Conservation (phyloP, 2,113 vertebrate species). For the Ornithorhynchus anatinus region DNA sequence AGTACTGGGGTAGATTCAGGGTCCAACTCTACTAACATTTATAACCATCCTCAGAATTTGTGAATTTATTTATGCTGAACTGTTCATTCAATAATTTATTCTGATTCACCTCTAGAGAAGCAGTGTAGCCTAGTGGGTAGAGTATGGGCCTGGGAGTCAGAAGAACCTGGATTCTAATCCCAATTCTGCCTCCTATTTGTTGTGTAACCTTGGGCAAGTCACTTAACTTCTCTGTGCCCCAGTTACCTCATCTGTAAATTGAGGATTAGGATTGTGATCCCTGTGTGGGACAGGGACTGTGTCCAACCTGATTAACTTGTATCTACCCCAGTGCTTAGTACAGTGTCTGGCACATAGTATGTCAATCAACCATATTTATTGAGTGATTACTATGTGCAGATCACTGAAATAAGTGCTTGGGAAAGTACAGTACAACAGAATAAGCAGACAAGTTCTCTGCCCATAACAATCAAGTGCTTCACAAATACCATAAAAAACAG, state of each 20-base stretch:
- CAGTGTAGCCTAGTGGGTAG: not conserved
- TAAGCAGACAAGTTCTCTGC: no score
- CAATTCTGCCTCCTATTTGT: not conserved
- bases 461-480: no score
- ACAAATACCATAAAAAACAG: no score
- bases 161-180: not conserved
- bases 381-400: no score
- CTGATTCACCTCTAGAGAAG: not conserved
- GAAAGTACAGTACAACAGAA: no score
- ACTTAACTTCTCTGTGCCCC: not conserved
- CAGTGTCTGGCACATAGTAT: not conserved
- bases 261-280: not conserved
- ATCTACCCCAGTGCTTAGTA: not conserved
- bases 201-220: not conserved
- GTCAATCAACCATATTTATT: no score
- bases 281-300: not conserved
- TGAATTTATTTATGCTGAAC: no score
- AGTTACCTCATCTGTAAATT: not conserved
- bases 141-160: not conserved
- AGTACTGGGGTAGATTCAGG: no score
- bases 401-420: no score
- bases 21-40: no score
- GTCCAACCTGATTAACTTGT: not conserved
- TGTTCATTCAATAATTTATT: conserved; percentile 3
- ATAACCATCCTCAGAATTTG: no score